Conservation (phyloP, 2,888 invertebrate genomes). For the Kuschelorhynchus macadamiae region DNA sequence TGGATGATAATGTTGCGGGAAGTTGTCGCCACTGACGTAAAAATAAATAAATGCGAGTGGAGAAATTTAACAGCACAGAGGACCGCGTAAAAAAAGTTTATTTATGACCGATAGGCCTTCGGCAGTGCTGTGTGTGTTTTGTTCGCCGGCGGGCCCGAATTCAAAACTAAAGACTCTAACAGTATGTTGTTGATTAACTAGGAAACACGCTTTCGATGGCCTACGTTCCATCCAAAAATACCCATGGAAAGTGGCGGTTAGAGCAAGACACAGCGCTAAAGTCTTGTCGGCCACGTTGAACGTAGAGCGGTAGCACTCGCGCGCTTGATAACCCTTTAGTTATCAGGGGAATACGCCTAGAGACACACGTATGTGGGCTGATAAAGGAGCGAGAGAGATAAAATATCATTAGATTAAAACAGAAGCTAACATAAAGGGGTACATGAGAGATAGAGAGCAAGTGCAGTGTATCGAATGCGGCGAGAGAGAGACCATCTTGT, state of each 20-base stretch:
- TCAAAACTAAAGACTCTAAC: constrained; percentile 71
- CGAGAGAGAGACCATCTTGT: constrained; percentile 74
- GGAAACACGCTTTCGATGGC: constrained; percentile 57
- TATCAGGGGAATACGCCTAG: constrained; percentile 64
- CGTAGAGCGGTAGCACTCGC: constrained; percentile 65
- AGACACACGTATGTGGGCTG: constrained; percentile 51
- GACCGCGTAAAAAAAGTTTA: background rate
- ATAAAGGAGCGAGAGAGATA: constrained; percentile 60
- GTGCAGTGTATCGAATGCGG: constrained; percentile 66
- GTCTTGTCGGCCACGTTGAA: constrained; percentile 62
- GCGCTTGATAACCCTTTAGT: constrained; percentile 70
- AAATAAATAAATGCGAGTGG: too few species aligned
- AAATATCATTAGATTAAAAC: constrained; percentile 66
- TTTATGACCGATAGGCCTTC: background rate
- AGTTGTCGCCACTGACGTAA: background rate
- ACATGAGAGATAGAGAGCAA: constrained; percentile 66
- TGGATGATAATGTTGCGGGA: background rate
- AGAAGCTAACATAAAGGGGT: constrained; percentile 68
- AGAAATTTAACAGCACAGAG: too few species aligned
- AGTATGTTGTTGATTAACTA: constrained; percentile 67
- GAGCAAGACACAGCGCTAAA: constrained; percentile 57
- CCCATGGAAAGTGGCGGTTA: constrained; percentile 53
- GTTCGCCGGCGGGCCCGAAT: constrained; percentile 14
- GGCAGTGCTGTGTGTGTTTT: constrained; percentile 3
- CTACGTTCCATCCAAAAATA: constrained; percentile 59